A percentile compares a stretch with the other conserved stretches of the same genome.
Evolutionary conservation across 2,113 vertebrate species (phyloP).

Genomic region (Hippocampus guttulatus): DNA sequence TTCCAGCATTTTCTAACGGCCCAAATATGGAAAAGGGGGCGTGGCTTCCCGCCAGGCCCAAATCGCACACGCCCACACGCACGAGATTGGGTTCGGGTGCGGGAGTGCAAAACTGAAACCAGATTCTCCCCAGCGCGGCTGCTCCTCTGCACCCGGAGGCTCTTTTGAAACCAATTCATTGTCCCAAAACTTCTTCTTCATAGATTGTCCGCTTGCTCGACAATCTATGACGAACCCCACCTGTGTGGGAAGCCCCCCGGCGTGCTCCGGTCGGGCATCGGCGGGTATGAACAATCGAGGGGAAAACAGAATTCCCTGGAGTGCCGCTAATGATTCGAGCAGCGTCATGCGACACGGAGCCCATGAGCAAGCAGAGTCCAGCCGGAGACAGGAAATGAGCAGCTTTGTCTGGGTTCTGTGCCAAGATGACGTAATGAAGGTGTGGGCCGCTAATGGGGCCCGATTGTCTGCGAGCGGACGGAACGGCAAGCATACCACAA

Average conservation of each 20-base stretch:
- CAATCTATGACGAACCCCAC: neutral
- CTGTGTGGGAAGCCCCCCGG: neutral
- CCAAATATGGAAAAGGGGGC: neutral
- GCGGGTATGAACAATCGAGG: neutral
- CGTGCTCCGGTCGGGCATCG: neutral
- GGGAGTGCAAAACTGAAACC: neutral
- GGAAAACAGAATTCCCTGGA: neutral
- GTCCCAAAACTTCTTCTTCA: neutral
- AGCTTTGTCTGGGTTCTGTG: neutral
- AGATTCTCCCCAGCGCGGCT: neutral
- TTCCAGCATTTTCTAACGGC: neutral
- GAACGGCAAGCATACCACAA: neutral
- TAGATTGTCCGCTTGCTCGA: neutral
- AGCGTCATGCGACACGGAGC: neutral
- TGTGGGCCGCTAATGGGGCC: neutral
- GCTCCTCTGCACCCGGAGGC: neutral
- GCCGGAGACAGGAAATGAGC: neutral
- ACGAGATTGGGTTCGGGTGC: neutral
- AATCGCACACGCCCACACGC: no score
- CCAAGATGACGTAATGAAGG: neutral
- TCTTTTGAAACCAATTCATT: neutral
- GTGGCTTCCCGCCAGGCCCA: neutral
- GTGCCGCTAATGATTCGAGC: neutral
- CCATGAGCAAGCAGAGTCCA: neutral
- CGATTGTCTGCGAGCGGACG: neutral